Evolutionary conservation across 1,140 invertebrate species (phyloP).

Genomic region (Wiebesia pumilae): DNA sequence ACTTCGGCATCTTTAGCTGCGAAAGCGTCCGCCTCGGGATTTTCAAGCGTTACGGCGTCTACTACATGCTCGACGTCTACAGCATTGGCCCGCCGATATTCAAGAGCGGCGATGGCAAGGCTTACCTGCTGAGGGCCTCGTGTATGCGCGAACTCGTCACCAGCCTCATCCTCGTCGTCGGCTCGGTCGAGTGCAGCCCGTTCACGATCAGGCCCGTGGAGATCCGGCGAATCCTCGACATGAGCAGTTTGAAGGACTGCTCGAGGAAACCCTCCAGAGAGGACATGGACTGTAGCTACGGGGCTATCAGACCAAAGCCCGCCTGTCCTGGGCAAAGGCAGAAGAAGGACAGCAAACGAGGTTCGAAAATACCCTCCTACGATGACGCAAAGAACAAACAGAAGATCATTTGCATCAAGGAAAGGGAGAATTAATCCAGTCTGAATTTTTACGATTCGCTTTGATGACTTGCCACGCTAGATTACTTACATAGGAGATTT

Average conservation of each 20-base stretch:
- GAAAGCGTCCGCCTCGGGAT: constrained; percentile 62
- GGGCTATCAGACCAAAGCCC: constrained; percentile 13
- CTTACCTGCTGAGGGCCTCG: constrained; percentile 61
- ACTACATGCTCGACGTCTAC: constrained; percentile 65
- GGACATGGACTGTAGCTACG: background rate
- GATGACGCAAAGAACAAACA: background rate
- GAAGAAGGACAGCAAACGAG: constrained; percentile 49
- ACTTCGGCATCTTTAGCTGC: constrained; percentile 63
- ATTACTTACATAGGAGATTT: too few relatives aligned
- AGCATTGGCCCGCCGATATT: constrained; percentile 65
- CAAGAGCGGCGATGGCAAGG: constrained; percentile 57
- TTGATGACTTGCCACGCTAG: too few relatives aligned
- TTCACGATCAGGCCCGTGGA: constrained; percentile 64
- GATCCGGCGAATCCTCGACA: constrained; percentile 60
- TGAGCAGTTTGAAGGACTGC: background rate
- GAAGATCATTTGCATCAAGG: background rate
- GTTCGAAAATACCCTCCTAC: background rate
- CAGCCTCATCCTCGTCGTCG: constrained; percentile 60
- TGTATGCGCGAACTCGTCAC: constrained; percentile 59
- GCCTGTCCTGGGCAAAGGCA: constrained; percentile 51
- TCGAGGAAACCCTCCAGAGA: background rate
- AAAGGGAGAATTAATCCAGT: background rate
- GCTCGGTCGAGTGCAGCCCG: constrained; percentile 61
- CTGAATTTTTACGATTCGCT: too few relatives aligned
- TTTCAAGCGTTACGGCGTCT: constrained; percentile 64